Evolutionary conservation across 2,113 vertebrate species (phyloP), one percentile per base, ranked within the genome.

Genomic region (Zosterops lateralis): DNA sequence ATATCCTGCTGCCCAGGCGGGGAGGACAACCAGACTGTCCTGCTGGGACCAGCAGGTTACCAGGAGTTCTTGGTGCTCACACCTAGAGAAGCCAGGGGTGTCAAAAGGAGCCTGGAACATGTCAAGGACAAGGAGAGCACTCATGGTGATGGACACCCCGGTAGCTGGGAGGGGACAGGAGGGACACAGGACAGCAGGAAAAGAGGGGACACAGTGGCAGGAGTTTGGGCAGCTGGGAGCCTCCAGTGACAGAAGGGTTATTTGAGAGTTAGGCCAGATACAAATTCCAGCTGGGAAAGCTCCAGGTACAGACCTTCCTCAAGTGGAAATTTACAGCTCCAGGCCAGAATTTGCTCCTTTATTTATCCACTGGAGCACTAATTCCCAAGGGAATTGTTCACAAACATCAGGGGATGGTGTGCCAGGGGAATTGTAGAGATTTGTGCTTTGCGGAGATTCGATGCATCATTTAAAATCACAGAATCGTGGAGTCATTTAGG

Each of bases 351-450:
- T n/a, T 71, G 36, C 51, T 86, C 64, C 62, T 56, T 78, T 34
- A 20, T 82, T 75, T 81, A 32, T 7, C 25, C 58, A 6, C 26
- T 8, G 17, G 8, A n/a, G 71, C 57, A n/a, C n/a, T 7, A 50
- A 86, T 94, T 94, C 94, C 94, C 92, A 40, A 77, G 88, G 93
- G 92, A 96, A 94, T 94, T 94, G 13, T 45, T 54, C 47, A 26
- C 22, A 7, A 38, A 9, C 45, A 47, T 6, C 38, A 57, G 36
- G 32, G 51, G 14, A 67, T 10, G 47, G 4, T 3, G 50, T 26
- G 50, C 58, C 36, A 53, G 11, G 29, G 40, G 32, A 25, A 20
- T 0, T 38, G 36, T 38, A 9, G 36, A 38, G 36, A 38, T 38
- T 38, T 38, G 36, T 38, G 71, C 75, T 61, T 18, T 28, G 77